phyloP scores from a whole-genome alignment of 2,797 vertebrate species.

The Pelochelys cantorii region DNA sequence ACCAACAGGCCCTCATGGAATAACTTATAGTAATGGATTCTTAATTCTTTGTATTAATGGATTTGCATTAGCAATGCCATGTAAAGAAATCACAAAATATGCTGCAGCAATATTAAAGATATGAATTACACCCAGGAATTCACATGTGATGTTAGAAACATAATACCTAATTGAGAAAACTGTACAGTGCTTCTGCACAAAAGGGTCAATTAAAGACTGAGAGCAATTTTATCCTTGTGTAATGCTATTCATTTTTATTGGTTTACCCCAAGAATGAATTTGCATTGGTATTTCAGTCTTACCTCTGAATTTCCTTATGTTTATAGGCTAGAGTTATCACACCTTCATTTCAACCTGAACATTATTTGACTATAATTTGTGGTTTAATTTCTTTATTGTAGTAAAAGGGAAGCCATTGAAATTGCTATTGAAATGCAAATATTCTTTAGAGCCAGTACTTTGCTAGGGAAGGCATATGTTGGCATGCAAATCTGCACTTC shows the following conservation, averaged over 20 bases:
- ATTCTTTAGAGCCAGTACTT: not conserved
- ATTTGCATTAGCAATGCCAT: not conserved
- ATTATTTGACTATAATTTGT: not conserved
- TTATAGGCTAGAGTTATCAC: not conserved
- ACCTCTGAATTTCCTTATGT: not conserved
- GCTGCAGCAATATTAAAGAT: not conserved
- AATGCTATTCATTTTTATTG: not conserved
- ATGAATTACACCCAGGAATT: not conserved
- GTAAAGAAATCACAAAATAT: not conserved
- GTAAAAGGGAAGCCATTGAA: not conserved
- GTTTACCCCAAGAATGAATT: not conserved
- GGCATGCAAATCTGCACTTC: not conserved
- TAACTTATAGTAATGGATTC: not conserved
- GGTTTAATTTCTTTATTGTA: not conserved
- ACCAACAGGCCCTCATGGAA: not conserved
- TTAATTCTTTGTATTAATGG: not conserved
- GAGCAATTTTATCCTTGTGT: not conserved
- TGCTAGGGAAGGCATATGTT: not conserved
- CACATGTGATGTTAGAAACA: not conserved
- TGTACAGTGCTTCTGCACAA: not conserved
- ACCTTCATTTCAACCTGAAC: not conserved
- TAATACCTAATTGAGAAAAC: not conserved
- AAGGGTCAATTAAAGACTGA: not conserved
- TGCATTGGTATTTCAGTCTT: constrained; percentile 8
- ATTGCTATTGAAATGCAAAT: not conserved